A percentile compares a stretch with the other conserved stretches of the same genome.
phyloP scores from a whole-genome alignment of 2,888 invertebrate genomes.

The Caradrina clavipalpis region DNA sequence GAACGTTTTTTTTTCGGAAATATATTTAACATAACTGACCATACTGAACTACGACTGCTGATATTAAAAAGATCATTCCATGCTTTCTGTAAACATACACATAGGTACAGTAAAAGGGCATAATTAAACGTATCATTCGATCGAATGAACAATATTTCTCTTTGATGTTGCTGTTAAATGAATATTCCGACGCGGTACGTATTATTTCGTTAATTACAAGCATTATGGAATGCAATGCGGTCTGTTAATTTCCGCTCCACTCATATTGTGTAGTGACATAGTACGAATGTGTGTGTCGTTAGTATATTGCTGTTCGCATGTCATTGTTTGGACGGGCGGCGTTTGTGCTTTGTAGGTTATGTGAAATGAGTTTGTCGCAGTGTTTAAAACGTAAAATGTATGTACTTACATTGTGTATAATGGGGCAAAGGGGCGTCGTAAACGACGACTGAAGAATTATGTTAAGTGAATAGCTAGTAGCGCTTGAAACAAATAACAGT shows the following conservation, averaged over 20 bases:
- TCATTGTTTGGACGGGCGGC: conserved; percentile 47
- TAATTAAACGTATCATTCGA: conserved; percentile 81
- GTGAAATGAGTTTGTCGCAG: conserved; percentile 47
- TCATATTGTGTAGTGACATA: conserved; percentile 61
- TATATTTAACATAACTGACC: no score
- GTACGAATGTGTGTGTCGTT: conserved; percentile 37
- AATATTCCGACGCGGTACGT: conserved; percentile 76
- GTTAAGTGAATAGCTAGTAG: no score
- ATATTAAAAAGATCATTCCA: conserved; percentile 28
- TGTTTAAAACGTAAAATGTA: conserved; percentile 38
- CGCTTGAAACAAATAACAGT: no score
- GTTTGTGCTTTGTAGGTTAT: conserved; percentile 51
- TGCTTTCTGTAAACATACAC: conserved; percentile 50
- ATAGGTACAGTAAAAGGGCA: conserved; percentile 66
- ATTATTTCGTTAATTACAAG: conserved; percentile 86
- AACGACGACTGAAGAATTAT: neutral
- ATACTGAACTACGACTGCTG: neutral
- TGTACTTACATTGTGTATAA: neutral
- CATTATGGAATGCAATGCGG: conserved; percentile 81
- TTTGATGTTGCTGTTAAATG: conserved; percentile 81
- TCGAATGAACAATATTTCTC: conserved; percentile 82
- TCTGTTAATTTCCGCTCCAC: conserved; percentile 77
- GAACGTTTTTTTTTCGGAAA: no score
- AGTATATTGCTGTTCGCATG: conserved; percentile 52
- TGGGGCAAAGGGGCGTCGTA: conserved; percentile 10